Percentiles rank a stretch among this genome's conserved stretches.
Conservation (phyloP, 1,140 invertebrate genomes). For the Drosophila cardini region DNA sequence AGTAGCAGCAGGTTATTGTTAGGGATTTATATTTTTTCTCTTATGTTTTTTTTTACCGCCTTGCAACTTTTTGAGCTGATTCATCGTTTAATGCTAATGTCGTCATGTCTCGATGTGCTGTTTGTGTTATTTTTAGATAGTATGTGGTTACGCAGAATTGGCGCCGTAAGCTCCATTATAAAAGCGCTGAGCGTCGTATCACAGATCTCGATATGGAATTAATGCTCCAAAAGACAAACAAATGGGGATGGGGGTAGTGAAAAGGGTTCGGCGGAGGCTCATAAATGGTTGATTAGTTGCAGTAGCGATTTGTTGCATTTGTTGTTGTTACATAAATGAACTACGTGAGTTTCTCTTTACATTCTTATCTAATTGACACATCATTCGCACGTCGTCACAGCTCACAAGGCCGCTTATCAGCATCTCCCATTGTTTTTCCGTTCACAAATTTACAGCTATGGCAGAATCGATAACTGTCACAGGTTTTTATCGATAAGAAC, state of each 20-base stretch:
- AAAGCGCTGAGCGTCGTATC: conserved; percentile 6
- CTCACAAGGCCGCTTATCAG: conserved; percentile 15
- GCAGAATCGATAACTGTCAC: conserved; percentile 21
- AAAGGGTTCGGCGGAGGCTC: too few species aligned
- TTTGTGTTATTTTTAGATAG: conserved; percentile 45
- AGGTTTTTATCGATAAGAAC: conserved; percentile 18
- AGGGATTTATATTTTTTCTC: background rate
- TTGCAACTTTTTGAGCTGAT: conserved; percentile 61
- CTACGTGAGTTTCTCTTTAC: conserved; percentile 24
- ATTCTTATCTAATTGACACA: conserved; percentile 40
- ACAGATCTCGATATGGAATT: conserved; percentile 3
- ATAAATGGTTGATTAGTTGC: conserved; percentile 1
- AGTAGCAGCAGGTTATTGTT: conserved; percentile 45
- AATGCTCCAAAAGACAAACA: background rate
- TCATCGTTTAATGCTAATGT: conserved; percentile 58
- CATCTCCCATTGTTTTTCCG: conserved; percentile 11
- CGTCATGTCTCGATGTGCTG: conserved; percentile 52
- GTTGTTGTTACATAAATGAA: conserved; percentile 11
- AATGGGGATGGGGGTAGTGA: too few species aligned
- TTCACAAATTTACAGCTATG: conserved; percentile 1
- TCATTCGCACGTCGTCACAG: conserved; percentile 34
- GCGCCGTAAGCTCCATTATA: conserved; percentile 19
- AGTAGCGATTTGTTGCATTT: conserved; percentile 18
- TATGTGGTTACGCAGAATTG: conserved; percentile 27
- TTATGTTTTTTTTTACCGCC: conserved; percentile 1